These are phyloP conservation scores for Drosophila asahinai DNA, from an alignment of 1,140 invertebrate genomes.

Conservation along the genomic window DNA sequence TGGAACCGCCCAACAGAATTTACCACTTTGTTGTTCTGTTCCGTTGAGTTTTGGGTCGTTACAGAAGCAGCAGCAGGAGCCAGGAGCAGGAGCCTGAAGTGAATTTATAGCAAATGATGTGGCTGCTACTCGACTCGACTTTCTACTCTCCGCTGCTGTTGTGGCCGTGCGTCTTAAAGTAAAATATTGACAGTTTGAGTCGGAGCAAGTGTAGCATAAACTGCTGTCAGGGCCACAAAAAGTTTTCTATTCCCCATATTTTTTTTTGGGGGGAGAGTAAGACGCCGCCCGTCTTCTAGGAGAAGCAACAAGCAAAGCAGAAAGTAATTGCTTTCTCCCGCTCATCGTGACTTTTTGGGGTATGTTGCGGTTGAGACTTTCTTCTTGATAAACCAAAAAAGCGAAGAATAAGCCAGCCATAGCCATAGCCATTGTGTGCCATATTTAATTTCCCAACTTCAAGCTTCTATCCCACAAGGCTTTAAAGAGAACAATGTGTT, in stretches of 20 bases:
- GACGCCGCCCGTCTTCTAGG: conserved; percentile 10
- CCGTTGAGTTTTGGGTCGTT: conserved; percentile 44
- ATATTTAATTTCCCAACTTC: conserved; percentile 61
- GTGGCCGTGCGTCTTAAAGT: conserved; percentile 69
- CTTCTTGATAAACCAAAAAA: conserved; percentile 29
- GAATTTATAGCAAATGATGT: conserved; percentile 80
- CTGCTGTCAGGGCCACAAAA: conserved; percentile 68
- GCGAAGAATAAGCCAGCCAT: conserved; percentile 16
- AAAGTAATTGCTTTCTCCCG: conserved; percentile 80
- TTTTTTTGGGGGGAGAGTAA: conserved; percentile 6
- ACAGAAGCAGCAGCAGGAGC: conserved; percentile 16
- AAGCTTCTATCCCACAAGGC: neutral
- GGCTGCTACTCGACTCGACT: conserved; percentile 31
- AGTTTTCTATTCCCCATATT: conserved; percentile 50
- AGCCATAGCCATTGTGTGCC: conserved; percentile 42
- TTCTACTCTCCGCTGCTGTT: conserved; percentile 11
- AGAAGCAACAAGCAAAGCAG: conserved; percentile 75
- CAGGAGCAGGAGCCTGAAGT: conserved; percentile 36
- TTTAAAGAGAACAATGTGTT: conserved; percentile 41
- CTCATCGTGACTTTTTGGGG: conserved; percentile 57
- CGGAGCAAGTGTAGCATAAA: conserved; percentile 74
- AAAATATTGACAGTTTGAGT: conserved; percentile 80
- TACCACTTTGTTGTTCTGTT: conserved; percentile 43
- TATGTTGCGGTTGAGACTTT: conserved; percentile 32
- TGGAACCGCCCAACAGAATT: conserved; percentile 33